phyloP scores from a whole-genome alignment of 2,888 invertebrate genomes.

The Agrenia bidenticulata region DNA sequence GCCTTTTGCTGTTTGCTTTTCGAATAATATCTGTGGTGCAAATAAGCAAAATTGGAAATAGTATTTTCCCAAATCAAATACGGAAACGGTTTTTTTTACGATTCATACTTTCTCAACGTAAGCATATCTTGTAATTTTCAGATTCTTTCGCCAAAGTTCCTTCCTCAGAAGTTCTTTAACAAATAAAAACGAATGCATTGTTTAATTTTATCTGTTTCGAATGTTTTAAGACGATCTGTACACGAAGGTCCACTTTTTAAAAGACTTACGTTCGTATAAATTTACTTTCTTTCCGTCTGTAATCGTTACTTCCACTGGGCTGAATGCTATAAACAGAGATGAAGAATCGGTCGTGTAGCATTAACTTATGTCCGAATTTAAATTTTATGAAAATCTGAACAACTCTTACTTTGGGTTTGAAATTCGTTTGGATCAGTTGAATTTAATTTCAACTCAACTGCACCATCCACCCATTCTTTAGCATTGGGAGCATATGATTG shows the following conservation, averaged over 20 bases:
- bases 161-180: conserved; percentile 12
- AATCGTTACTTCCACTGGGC: conserved; percentile 9
- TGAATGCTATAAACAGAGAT: conserved; percentile 1
- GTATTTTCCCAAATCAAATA: background rate
- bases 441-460: background rate
- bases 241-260: too few relatives aligned
- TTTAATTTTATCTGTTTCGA: background rate
- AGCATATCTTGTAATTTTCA: conserved; percentile 10
- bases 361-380: background rate
- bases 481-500: too few relatives aligned
- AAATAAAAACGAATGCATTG: background rate
- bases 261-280: background rate
- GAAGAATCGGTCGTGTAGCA: too few relatives aligned
- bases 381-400: background rate
- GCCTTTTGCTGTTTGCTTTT: conserved; percentile 1
- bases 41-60: background rate
- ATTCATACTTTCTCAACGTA: background rate
- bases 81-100: background rate
- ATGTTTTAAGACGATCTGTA: too few relatives aligned
- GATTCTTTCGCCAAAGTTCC: conserved; percentile 11
- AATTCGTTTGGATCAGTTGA: conserved; percentile 2
- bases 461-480: conserved; percentile 1
- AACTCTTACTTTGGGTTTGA: background rate
- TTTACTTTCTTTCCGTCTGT: conserved; percentile 3
- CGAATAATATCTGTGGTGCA: conserved; percentile 5